These are phyloP conservation scores for Lutraria lutraria DNA, from an alignment of 2,888 invertebrate species.

Conservation along the genomic window DNA sequence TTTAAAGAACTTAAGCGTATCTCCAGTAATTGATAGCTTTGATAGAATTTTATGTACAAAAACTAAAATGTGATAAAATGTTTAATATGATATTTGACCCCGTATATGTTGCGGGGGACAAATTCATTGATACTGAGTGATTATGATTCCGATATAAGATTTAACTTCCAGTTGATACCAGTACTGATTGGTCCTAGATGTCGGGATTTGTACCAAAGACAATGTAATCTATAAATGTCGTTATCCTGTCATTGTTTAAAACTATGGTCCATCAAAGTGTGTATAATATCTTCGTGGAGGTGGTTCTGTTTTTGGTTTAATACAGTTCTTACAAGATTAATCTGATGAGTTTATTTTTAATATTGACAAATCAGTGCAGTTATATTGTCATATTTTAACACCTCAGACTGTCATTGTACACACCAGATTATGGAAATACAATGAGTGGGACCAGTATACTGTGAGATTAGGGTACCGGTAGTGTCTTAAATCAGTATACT, in stretches of 20 bases:
- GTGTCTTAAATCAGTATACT: neutral
- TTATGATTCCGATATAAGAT: conserved; percentile 22
- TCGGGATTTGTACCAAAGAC: conserved; percentile 22
- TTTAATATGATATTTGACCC: conserved; percentile 20
- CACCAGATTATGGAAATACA: neutral
- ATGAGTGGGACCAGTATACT: neutral
- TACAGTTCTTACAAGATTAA: neutral
- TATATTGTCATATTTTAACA: neutral
- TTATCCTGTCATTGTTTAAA: conserved; percentile 53
- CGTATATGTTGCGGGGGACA: conserved; percentile 38
- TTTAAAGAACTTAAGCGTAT: neutral
- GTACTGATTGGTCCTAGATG: neutral
- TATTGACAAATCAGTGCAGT: neutral
- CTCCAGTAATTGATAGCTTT: conserved; percentile 3
- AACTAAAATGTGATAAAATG: conserved; percentile 6
- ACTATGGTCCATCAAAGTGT: conserved; percentile 42
- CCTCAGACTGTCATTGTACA: neutral
- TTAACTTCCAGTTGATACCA: neutral
- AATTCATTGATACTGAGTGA: conserved; percentile 21
- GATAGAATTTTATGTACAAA: conserved; percentile 7
- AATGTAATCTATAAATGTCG: conserved; percentile 50
- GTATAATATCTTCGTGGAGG: neutral
- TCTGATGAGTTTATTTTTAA: neutral
- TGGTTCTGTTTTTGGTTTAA: neutral
- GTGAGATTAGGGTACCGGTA: neutral